Evolutionary conservation across 2,113 vertebrate genomes (phyloP), one percentile per base, ranked within the genome.

Genomic region (Chlamydotis undulata): DNA sequence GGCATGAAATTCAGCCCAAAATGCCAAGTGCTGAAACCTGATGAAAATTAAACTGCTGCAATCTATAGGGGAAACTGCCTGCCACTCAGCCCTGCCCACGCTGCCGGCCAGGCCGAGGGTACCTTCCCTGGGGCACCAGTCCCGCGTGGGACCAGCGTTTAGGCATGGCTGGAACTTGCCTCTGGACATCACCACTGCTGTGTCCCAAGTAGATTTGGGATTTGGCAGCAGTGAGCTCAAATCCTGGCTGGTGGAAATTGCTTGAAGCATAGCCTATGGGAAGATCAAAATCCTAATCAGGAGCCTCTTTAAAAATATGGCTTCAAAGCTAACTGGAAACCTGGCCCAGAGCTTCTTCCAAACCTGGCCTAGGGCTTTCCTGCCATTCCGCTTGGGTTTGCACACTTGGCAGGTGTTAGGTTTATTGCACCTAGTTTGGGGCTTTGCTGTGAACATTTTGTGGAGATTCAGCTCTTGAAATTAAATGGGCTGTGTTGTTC

Each of bases 361-460:
- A 69, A 83, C 45, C 73, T 93, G 87, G 83, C 91, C 61, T 47
- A 65, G 29, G 67, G 85, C 61, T 95, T 83, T 89, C 57, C 57
- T 94, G 57, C 90, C 92, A 90, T 86, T 96, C 95, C 85, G 91
- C 64, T 83, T 74, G 74, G 56, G 73, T 93, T 93, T 96, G 56
- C 60, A 83, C 83, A 83, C 68, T 96, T 96, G 96, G 96, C 96
- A 70, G 83, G 87, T 2, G 19, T 67, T 45, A 78, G 61, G 65
- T 89, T 96, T 95, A 92, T 96, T 96, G 89, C 96, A 96, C 96
- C 95, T 97, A 95, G 95, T 96, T 91, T 96, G 83, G 74, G 92
- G 92, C 92, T 96, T 94, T 94, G 86, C 92, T 94, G 92, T 69
- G 74, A 96, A 95, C 60, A 89, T 83, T 95, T 73, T 85, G 80